Conservation (phyloP, 1,140 invertebrate genomes). For the Protaetia brevitarsis region DNA sequence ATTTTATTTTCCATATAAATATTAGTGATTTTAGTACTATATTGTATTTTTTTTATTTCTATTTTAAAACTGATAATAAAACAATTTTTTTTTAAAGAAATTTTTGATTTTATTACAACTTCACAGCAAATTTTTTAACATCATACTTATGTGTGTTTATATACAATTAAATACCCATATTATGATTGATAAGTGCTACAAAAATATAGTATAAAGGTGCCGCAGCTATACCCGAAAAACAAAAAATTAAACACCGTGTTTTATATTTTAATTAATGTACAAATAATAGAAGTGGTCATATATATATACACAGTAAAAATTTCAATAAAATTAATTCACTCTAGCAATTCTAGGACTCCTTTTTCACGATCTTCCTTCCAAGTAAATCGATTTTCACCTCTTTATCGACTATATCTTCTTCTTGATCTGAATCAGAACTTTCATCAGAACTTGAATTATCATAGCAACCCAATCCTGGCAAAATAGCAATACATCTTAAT, state of each 20-base stretch:
- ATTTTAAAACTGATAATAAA: no score
- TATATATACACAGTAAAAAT: constrained; percentile 14
- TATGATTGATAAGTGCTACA: background rate
- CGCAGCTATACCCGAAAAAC: background rate
- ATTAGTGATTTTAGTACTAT: no score
- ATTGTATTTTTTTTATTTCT: no score
- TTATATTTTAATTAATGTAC: background rate
- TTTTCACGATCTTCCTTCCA: background rate
- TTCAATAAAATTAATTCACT: background rate
- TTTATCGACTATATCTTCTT: constrained; percentile 37
- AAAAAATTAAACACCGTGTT: background rate
- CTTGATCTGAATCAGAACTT: constrained; percentile 59
- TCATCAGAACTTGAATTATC: constrained; percentile 66
- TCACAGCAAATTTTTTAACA: no score
- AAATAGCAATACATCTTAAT: constrained; percentile 68
- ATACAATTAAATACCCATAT: background rate
- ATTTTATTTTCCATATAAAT: no score
- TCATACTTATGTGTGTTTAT: no score
- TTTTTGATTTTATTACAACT: no score
- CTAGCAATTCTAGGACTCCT: background rate
- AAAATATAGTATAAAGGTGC: background rate
- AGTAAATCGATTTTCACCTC: background rate
- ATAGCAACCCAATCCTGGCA: constrained; percentile 75
- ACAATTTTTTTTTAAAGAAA: no score
- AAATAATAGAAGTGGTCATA: background rate